Evolutionary conservation across 1,140 invertebrate genomes (phyloP).

Genomic region (Rhopalosiphum padi): DNA sequence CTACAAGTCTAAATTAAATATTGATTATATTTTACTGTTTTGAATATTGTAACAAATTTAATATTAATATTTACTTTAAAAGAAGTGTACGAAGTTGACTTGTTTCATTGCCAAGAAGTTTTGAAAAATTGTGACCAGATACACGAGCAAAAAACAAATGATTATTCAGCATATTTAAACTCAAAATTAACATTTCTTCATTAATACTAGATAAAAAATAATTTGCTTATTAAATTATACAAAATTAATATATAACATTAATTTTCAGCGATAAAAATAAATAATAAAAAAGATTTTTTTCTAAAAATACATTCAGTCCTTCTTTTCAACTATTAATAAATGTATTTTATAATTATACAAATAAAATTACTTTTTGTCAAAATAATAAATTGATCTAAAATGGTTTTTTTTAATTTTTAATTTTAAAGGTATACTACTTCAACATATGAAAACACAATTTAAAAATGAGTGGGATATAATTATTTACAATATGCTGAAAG

Average conservation of each 20-base stretch:
- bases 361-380: background rate
- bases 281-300: too few relatives aligned
- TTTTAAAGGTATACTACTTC: too few relatives aligned
- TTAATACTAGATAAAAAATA: constrained; percentile 60
- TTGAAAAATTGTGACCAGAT: constrained; percentile 64
- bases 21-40: background rate
- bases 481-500: background rate
- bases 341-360: background rate
- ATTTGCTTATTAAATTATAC: background rate
- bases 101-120: constrained; percentile 67
- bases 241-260: background rate
- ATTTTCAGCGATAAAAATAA: background rate
- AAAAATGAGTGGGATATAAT: background rate
- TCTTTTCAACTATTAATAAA: too few relatives aligned
- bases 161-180: constrained; percentile 69
- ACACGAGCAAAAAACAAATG: constrained; percentile 70
- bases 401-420: background rate
- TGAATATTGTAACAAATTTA: background rate
- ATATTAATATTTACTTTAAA: constrained; percentile 62
- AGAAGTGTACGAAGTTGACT: constrained; percentile 68
- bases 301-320: too few relatives aligned
- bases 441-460: too few relatives aligned
- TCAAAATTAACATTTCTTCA: constrained; percentile 69
- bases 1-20: constrained; percentile 66
- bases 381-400: background rate